Evolutionary conservation across 1,140 invertebrate species (phyloP).

Genomic region (Caenorhabditis inopinata): DNA sequence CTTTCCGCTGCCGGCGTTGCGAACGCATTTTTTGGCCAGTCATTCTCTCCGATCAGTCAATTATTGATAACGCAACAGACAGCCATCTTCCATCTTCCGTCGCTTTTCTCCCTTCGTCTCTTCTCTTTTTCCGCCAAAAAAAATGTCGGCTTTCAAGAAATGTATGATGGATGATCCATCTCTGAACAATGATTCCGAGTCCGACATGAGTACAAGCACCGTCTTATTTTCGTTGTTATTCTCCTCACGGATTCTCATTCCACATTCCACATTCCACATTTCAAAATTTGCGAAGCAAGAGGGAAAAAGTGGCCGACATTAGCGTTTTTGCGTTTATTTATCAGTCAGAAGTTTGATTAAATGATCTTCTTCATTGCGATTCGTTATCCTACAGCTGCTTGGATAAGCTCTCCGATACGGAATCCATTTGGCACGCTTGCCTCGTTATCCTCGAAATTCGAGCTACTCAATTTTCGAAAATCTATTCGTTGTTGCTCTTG

Average conservation of each 20-base stretch:
- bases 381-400: constrained; percentile 20
- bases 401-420: background rate
- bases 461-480: no score
- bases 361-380: background rate
- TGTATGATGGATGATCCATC: background rate
- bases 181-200: background rate
- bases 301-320: background rate
- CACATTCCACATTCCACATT: no score
- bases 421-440: no score
- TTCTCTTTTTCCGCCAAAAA: background rate
- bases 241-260: no score
- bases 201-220: background rate
- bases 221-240: background rate
- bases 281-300: background rate
- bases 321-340: constrained; percentile 22
- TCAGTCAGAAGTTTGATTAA: constrained; percentile 11
- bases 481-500: no score
- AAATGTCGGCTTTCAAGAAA: background rate
- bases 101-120: background rate
- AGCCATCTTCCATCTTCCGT: background rate
- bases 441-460: no score
- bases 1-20: background rate
- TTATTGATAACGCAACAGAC: constrained; percentile 26
- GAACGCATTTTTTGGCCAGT: background rate
- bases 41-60: background rate